Evolutionary conservation across 2,888 invertebrate species (phyloP).

Genomic region (Tetragonisca angustula): DNA sequence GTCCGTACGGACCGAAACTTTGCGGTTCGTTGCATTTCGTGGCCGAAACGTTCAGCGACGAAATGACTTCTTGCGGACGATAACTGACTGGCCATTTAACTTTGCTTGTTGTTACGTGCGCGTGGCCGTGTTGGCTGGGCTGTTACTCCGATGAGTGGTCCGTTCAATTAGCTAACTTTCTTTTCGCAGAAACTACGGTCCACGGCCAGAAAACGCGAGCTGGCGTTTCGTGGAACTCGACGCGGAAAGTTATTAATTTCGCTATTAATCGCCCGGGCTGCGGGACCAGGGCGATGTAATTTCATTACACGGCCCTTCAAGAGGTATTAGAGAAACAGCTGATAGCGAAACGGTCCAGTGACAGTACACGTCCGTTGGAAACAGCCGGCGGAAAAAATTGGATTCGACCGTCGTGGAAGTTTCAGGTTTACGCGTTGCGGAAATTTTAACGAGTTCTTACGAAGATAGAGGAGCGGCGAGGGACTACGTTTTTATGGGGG

Average conservation of each 20-base stretch:
- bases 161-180: slow-evolving; percentile 28
- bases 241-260: slow-evolving; percentile 19
- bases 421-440: neutral
- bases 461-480: neutral
- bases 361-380: neutral
- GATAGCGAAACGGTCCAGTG: neutral
- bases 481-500: neutral
- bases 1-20: slow-evolving; percentile 44
- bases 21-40: slow-evolving; percentile 56
- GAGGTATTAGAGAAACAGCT: neutral
- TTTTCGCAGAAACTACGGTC: neutral
- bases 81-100: slow-evolving; percentile 59
- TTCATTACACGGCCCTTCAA: slow-evolving; percentile 9
- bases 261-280: slow-evolving; percentile 3
- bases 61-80: slow-evolving; percentile 60
- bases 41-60: slow-evolving; percentile 56
- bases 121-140: neutral
- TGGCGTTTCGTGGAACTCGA: neutral
- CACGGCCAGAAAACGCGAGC: neutral
- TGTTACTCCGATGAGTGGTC: neutral
- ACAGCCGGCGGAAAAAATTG: slow-evolving; percentile 11
- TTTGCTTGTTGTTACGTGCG: slow-evolving; percentile 39
- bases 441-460: slow-evolving; percentile 9
- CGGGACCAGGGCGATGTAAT: neutral
- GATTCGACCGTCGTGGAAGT: too few species aligned